Evolutionary conservation across 1,140 invertebrate genomes (phyloP), one percentile per base, ranked within the genome.

Genomic region (Zaprionus taronus): DNA sequence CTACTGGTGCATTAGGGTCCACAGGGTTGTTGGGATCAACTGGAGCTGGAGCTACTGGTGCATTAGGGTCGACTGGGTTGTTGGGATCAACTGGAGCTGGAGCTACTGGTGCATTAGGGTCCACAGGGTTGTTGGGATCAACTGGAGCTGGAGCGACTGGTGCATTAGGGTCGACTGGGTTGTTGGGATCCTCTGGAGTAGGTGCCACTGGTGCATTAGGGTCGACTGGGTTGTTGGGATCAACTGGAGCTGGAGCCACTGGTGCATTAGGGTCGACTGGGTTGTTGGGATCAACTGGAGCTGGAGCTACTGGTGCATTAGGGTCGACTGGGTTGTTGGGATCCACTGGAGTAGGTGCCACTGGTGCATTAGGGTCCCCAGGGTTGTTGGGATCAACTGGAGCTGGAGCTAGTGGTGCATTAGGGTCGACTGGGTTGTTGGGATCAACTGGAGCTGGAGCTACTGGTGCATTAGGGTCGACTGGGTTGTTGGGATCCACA

Each of bases 321-420:
- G 71, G 71, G 17, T 67, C 63, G 14, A 72, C 65, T 24, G 77
- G 41, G 12, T 36, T 41, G 6, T 28, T 62, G 6, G 68, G 60
- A 34, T 76, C 51, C 1, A 68, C 67, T 38, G 74, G 58, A 51
- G 20, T 0, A 4, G 41, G 41, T 1, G n/a, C 41, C 0, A 44
- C 41, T 44, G 73, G 64, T 9, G 62, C 56, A n/a, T 55, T 71
- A 3, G 73, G 66, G 14, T 71, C 61, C 2, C 44, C 65, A 31
- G 66, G 72, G 57, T 69, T 36, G n/a, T 55, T 74, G 11, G 72
- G 64, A 14, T 62, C 62, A 0, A 63, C 58, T 49, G 75, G 63
- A 1, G 36, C 6, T 7, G 41, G 41, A 2, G 41, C 41, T 2
- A 47, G 58, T 26, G 65, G 60, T 41, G 65, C 31, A 2, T 47